Evolutionary conservation across 2,888 invertebrate species (phyloP), one percentile per base, ranked within the genome.

Genomic region (Epiblema foenella): DNA sequence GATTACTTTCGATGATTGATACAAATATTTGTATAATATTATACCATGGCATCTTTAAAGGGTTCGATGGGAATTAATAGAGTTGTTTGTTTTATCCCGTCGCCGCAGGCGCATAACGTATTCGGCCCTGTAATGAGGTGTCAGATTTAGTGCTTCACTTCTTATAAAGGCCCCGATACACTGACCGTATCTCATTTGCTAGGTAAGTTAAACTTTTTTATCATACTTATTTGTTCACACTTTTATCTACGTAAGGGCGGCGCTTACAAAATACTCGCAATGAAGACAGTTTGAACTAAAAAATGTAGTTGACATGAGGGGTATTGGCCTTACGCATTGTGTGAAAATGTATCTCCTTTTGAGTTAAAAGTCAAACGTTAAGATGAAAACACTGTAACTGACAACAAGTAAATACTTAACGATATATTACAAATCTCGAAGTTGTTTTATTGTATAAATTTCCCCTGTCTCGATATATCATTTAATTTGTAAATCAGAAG

Each of bases 1-100:
- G 87, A 90, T 90, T 90, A 89, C 85, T 78, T 78, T 80, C 74
- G 77, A 85, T 92, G 91, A 93, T 93, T 89, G 90, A 92, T 91
- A 86, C 81, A 81, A 80, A 80, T 79, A 78, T 80, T 78, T 76
- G 81, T 84, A 81, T 87, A 85, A 85, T 87, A 86, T 85, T 75
- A 33, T 33, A 78, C 82, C 79, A 77, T 77, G 74, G 80, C 76
- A 73, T 79, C 83, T 82, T 82, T 80, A 80, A 83, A 84, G 81
- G 82, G 82, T 83, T 80, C 77, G 77, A 77, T 71, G 76, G 79
- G 79, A 88, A 90, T 91, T 91, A 89, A 92, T 91, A 88, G 87
- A 91, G 85, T 82, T 92, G 91, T 93, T 93, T 91, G 91, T 92
- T 92, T 92, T 90, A 85, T 85, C 77, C 77, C 77, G 78, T 78